These are phyloP conservation scores for Helicoverpa assulta DNA, from an alignment of 2,888 invertebrate genomes.

Conservation along the genomic window DNA sequence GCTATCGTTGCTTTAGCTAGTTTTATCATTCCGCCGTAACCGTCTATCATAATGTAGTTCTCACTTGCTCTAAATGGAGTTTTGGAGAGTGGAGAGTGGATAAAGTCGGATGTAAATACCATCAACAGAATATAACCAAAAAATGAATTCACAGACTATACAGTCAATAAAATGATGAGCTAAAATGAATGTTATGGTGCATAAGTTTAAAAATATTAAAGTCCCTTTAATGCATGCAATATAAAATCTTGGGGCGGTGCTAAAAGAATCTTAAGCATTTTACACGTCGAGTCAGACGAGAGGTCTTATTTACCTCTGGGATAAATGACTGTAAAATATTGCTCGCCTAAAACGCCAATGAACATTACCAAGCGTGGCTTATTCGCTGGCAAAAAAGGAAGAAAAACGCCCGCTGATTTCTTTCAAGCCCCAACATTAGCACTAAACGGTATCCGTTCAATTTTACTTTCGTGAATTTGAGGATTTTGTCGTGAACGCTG, in stretches of 20 bases:
- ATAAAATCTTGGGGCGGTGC: constrained; percentile 48
- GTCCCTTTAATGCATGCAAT: constrained; percentile 35
- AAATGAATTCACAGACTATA: too few species aligned
- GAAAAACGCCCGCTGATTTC: constrained; percentile 59
- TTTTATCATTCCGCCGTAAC: too few species aligned
- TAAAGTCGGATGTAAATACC: too few species aligned
- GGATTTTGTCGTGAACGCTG: constrained; percentile 56
- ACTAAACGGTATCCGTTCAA: constrained; percentile 65
- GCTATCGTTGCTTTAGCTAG: too few species aligned
- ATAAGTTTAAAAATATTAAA: too few species aligned
- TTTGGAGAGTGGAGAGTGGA: too few species aligned
- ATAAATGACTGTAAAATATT: constrained; percentile 68
- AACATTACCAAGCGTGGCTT: constrained; percentile 57
- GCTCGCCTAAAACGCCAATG: constrained; percentile 59
- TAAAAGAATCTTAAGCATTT: constrained; percentile 58
- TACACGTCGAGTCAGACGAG: constrained; percentile 49
- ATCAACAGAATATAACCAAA: too few species aligned
- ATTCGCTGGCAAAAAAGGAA: constrained; percentile 44
- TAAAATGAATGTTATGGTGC: too few species aligned
- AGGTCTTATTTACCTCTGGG: constrained; percentile 61
- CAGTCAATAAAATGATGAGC: too few species aligned
- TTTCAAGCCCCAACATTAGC: constrained; percentile 58
- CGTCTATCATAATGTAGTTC: too few species aligned
- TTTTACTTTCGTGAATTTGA: constrained; percentile 65
- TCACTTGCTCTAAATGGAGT: too few species aligned